Conservation (phyloP, 1,140 invertebrate species). For the Bombus breviceps region DNA sequence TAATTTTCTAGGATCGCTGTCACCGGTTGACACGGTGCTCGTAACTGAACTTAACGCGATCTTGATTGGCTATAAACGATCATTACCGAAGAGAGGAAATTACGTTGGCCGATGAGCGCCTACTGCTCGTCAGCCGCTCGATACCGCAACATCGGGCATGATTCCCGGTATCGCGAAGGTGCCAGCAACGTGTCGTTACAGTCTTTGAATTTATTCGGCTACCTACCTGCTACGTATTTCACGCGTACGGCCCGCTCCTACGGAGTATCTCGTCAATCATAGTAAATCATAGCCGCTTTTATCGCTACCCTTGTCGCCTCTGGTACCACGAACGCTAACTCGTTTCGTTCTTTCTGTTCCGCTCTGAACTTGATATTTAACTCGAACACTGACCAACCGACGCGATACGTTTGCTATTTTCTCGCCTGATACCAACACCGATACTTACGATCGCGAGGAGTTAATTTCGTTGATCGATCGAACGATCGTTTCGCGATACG, state of each 20-base stretch:
- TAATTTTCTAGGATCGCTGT: conserved; percentile 56
- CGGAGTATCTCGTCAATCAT: not conserved
- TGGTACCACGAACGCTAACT: not conserved
- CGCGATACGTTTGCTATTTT: not conserved
- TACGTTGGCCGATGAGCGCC: conserved; percentile 17
- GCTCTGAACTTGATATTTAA: not conserved
- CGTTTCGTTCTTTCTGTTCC: not conserved
- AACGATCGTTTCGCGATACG: not conserved
- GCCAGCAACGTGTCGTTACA: conserved; percentile 26
- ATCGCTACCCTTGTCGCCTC: not conserved
- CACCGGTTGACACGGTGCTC: conserved; percentile 52
- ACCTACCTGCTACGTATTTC: conserved; percentile 24
- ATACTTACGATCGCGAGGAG: not conserved
- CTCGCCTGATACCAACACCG: not conserved
- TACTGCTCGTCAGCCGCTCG: conserved; percentile 29
- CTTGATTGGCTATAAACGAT: conserved; percentile 72
- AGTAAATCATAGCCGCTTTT: conserved; percentile 38
- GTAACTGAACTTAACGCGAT: conserved; percentile 59
- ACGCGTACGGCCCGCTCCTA: too few relatives aligned
- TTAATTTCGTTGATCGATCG: conserved; percentile 4
- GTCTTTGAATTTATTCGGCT: conserved; percentile 50
- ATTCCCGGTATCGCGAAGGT: not conserved
- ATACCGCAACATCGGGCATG: conserved; percentile 22
- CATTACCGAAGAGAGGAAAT: conserved; percentile 64
- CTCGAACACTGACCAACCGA: not conserved